Evolutionary conservation across 2,113 vertebrate genomes (phyloP).

Genomic region (Cynocephalus volans): DNA sequence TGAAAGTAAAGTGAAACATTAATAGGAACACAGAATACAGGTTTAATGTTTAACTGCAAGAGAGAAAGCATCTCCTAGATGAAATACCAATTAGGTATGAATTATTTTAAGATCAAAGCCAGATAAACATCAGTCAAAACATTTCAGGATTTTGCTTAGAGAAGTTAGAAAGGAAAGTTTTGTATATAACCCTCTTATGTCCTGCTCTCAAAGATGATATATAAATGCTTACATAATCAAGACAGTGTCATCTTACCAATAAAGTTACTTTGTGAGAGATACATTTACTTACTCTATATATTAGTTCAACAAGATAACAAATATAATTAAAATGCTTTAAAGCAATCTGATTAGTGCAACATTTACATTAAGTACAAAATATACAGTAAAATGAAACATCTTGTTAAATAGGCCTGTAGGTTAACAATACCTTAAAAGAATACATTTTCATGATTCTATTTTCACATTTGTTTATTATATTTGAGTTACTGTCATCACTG

Average conservation of each 20-base stretch:
- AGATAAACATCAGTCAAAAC: constrained; percentile 74
- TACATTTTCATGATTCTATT: constrained; percentile 55
- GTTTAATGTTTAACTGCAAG: constrained; percentile 37
- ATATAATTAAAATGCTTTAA: constrained; percentile 80
- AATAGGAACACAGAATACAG: constrained; percentile 61
- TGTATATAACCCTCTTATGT: constrained; percentile 58
- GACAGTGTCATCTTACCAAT: constrained; percentile 65
- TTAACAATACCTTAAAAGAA: constrained; percentile 84
- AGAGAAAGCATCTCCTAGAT: constrained; percentile 72
- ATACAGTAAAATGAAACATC: constrained; percentile 87
- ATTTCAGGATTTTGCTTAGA: constrained; percentile 73
- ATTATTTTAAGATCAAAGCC: constrained; percentile 69
- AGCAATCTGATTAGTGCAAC: constrained; percentile 77
- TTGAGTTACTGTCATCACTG: not conserved
- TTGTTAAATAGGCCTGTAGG: constrained; percentile 88
- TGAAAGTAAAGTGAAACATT: constrained; percentile 68
- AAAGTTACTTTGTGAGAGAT: not conserved
- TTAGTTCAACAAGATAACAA: constrained; percentile 81
- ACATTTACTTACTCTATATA: constrained; percentile 67
- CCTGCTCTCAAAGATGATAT: constrained; percentile 43
- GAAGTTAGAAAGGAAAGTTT: constrained; percentile 60
- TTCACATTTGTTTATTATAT: constrained; percentile 73
- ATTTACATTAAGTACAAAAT: constrained; percentile 91
- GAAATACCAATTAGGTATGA: constrained; percentile 76
- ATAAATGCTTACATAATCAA: constrained; percentile 71